Base-by-base conservation (phyloP, 2,113 vertebrate species). In the Lethenteron reissneri region DNA sequence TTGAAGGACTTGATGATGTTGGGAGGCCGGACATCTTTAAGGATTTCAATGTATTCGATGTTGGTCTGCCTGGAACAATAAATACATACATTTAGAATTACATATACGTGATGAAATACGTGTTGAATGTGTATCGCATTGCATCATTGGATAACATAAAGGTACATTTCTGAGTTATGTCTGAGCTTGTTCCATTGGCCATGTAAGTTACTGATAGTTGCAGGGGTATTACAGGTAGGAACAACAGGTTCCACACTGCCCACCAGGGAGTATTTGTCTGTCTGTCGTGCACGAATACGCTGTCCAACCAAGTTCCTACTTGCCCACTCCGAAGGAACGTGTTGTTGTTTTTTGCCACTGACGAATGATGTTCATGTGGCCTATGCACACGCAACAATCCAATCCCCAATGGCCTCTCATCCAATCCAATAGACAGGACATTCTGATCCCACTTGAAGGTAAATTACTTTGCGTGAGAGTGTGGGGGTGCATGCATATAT, bases 11-110 rank as follows among this genome's bases (percentile, higher is more conserved):
- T 68, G 8, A 68, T 68, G n/a, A 25, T 68, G n/a, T 68, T 68
- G n/a, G 64, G 64, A 68, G 25, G n/a, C n/a, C 64, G n/a, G n/a
- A 17, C 25, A 25, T 68, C 25, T 68, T 68, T 25, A 9, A 17
- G n/a, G 25, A 68, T 68, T 25, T 68, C 64, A 11, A 68, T 68
- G 64, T 68, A 68, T n/a, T 68, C 64, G 25, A 68, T 25, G 25
- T 68, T 68, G n/a, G 64, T 68, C 64, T 68, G 64, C 25, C 64
- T 68, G 64, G 25, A 68, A 68, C n/a, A 68, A n/a, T 17, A 25
- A 68, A 25, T 68, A 17, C 2, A 68, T 68, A n/a, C n/a, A 25
- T 25, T 68, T 68, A 17, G 64, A n/a, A 17, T 25, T 2, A 25
- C 25, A 25, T 25, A 68, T 68, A 8, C 64, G 11, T 68, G 64